Evolutionary conservation across 2,113 vertebrate genomes (phyloP), one percentile per base, ranked within the genome.

Genomic region (Struthidea cinerea): DNA sequence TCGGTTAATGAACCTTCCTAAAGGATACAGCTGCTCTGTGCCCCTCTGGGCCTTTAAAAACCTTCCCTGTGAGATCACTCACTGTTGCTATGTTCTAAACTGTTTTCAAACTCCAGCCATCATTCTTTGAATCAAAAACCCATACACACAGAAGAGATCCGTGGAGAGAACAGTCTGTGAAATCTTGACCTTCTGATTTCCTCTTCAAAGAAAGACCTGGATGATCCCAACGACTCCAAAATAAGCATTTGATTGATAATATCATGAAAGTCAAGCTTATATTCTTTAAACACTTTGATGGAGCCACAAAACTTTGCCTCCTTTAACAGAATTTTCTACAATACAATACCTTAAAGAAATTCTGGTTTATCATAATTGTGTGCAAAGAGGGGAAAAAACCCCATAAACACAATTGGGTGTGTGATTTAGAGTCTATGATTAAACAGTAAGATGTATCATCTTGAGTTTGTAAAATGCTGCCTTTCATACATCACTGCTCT

Each of bases 321-420:
- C 63, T 89, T 75, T 94, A 90, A 86, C n/a, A 93, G 76, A 91
- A 53, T 60, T 95, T 96, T 89, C 90, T 89, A 92, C 52, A 95
- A 89, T 89, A 92, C 52, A 95, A 89, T 26, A 80, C 76, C 71
- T 86, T 87, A 28, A 75, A 93, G 89, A 97, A 96, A 97, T 96
- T 95, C 88, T 96, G 80, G 80, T 82, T 94, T 96, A 84, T 52
- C 57, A 52, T 35, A 84, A 94, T 69, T 96, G 78, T 68, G 63
- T 93, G 92, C 77, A 92, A 96, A 91, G 21, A 76, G 10, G 37
- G 55, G 23, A 37, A 6, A 53, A 68, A 13, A 1, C 1, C 1
- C 8, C 67, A 93, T 15, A 80, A 97, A 94, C 65, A 78, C 56
- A 86, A 91, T 63, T 83, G 92, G 50, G 32, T 87, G 93, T 86